phyloP scores from a whole-genome alignment of 2,888 invertebrate genomes.

The Cepaea hortensis region DNA sequence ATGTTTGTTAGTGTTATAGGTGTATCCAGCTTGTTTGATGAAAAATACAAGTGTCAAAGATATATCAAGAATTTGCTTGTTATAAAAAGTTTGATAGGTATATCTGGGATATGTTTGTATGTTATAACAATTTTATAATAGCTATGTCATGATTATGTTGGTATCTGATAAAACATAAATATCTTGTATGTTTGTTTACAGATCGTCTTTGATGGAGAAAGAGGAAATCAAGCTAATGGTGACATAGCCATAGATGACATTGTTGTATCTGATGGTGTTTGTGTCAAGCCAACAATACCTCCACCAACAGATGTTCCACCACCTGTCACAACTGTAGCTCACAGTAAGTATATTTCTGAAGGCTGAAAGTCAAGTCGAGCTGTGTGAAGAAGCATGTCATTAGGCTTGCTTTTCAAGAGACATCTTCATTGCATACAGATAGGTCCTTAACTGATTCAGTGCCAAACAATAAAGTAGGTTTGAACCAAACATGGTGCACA shows the following conservation, averaged over 20 bases:
- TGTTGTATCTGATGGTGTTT: conserved; percentile 56
- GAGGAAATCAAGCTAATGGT: conserved; percentile 60
- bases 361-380: background rate
- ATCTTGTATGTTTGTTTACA: conserved; percentile 42
- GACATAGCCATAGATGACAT: conserved; percentile 72
- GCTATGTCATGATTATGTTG: background rate
- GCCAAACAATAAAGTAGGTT: too few species aligned
- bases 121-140: background rate
- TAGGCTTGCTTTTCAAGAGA: too few species aligned
- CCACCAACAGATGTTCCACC: conserved; percentile 53
- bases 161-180: background rate
- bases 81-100: too few species aligned
- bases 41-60: background rate
- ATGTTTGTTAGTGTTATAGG: background rate
- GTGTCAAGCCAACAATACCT: conserved; percentile 58
- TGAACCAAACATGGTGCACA: too few species aligned
- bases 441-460: too few species aligned
- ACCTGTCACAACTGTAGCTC: background rate
- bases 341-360: background rate
- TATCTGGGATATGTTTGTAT: background rate
- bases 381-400: too few species aligned
- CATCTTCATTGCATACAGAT: too few species aligned
- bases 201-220: conserved; percentile 68
- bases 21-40: background rate
- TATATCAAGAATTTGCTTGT: too few species aligned